phyloP scores from a whole-genome alignment of 2,113 vertebrate genomes.

The Empidonax traillii region DNA sequence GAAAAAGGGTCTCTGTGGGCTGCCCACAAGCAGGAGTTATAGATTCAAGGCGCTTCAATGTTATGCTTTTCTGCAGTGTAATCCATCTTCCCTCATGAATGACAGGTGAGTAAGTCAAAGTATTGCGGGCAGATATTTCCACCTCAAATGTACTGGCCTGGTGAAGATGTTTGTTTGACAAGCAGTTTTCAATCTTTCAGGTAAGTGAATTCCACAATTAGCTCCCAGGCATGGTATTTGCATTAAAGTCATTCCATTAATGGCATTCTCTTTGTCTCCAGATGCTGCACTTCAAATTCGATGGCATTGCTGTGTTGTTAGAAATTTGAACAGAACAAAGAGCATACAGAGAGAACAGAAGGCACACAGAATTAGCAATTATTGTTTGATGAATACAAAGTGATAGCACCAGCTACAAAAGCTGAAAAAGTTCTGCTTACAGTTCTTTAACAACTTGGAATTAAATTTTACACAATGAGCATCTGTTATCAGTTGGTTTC shows the following conservation, averaged over 20 bases:
- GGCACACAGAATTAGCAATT: conserved; percentile 4
- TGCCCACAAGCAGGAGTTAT: neutral
- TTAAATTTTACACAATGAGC: conserved; percentile 5
- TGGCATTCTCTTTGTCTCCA: conserved; percentile 74
- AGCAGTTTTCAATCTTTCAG: conserved; percentile 75
- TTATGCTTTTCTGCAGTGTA: neutral
- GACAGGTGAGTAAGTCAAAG: neutral
- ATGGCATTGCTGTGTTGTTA: conserved; percentile 73
- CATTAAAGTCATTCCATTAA: conserved; percentile 77
- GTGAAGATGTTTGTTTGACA: conserved; percentile 66
- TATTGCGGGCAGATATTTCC: neutral
- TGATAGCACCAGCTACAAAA: neutral
- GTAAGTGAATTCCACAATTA: conserved; percentile 73
- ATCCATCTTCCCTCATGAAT: neutral
- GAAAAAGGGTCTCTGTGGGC: neutral
- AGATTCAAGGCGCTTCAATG: neutral
- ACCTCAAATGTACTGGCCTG: conserved; percentile 30
- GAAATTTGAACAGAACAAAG: neutral
- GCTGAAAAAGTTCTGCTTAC: conserved; percentile 5
- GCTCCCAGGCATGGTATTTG: conserved; percentile 75
- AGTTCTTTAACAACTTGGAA: conserved; percentile 19
- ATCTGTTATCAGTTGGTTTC: neutral
- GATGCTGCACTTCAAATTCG: conserved; percentile 81
- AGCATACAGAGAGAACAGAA: conserved; percentile 7
- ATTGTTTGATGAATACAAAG: conserved; percentile 32